Evolutionary conservation across 1,140 invertebrate species (phyloP).

Genomic region (Aphis craccivora): DNA sequence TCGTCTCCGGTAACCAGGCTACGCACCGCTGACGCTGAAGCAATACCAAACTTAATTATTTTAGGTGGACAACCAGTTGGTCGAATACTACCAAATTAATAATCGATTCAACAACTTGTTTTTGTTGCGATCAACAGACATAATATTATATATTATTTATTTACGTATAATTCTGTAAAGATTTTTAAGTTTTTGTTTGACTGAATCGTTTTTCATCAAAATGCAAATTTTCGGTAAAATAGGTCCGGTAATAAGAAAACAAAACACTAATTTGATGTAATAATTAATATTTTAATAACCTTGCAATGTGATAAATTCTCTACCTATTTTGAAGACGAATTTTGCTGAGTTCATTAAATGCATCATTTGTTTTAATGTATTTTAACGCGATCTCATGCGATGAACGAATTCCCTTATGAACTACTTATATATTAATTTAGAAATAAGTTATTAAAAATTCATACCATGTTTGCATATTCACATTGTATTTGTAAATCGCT

Average conservation of each 20-base stretch:
- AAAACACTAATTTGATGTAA: too few relatives aligned
- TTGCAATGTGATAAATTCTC: not conserved
- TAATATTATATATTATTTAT: too few relatives aligned
- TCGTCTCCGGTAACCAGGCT: not conserved
- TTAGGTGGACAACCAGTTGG: not conserved
- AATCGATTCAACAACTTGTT: too few relatives aligned
- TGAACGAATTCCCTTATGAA: not conserved
- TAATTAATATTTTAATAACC: too few relatives aligned
- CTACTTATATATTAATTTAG: not conserved
- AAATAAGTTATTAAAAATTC: not conserved
- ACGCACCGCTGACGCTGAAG: not conserved
- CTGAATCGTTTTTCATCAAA: too few relatives aligned
- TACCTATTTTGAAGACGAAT: not conserved
- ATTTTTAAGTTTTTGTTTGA: too few relatives aligned
- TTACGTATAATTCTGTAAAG: too few relatives aligned
- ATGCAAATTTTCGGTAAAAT: not conserved
- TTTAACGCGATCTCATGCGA: not conserved
- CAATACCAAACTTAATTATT: not conserved
- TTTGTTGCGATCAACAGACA: too few relatives aligned
- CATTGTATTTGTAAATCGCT: not conserved
- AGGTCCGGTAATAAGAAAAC: too few relatives aligned
- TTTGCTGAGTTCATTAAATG: not conserved
- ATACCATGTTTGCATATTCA: not conserved
- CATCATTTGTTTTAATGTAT: not conserved
- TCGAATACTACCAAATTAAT: not conserved